Conservation (phyloP, 2,888 invertebrate species). For the Cantharis lateralis region DNA sequence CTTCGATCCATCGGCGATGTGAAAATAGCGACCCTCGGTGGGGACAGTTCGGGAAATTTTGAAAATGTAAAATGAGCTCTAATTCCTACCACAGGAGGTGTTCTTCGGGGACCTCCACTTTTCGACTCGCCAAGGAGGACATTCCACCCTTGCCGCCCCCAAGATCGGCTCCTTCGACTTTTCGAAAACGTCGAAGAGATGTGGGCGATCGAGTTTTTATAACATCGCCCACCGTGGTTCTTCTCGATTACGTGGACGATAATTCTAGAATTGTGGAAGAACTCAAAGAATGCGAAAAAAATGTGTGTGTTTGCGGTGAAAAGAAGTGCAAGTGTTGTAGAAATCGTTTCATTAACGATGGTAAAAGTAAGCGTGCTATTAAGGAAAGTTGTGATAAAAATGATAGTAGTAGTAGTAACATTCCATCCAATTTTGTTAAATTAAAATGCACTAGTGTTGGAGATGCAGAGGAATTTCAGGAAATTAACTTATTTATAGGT, state of each 20-base stretch:
- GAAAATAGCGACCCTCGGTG: neutral
- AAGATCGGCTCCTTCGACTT: slow-evolving; percentile 57
- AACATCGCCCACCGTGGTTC: slow-evolving; percentile 62
- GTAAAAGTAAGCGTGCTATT: slow-evolving; percentile 10
- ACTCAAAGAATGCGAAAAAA: slow-evolving; percentile 7
- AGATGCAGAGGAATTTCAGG: slow-evolving; percentile 50
- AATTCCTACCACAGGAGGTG: slow-evolving; percentile 18
- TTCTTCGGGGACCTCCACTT: slow-evolving; percentile 23
- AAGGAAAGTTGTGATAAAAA: slow-evolving; percentile 17
- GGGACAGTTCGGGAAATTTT: neutral
- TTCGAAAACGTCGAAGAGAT: slow-evolving; percentile 61
- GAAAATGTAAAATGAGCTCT: slow-evolving; percentile 16
- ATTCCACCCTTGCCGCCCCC: slow-evolving; percentile 48
- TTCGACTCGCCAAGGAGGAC: slow-evolving; percentile 3
- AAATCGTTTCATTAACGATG: slow-evolving; percentile 10
- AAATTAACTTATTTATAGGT: slow-evolving; percentile 53
- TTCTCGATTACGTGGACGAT: slow-evolving; percentile 51
- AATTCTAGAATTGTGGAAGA: slow-evolving; percentile 32
- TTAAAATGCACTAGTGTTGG: slow-evolving; percentile 41
- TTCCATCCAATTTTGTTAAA: neutral
- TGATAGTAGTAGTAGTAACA: slow-evolving; percentile 4
- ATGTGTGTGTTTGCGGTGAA: slow-evolving; percentile 15
- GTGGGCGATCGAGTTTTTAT: slow-evolving; percentile 66
- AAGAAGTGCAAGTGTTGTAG: slow-evolving; percentile 9
- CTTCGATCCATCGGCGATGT: neutral